These are phyloP conservation scores for Aeoliscus strigatus DNA, from an alignment of 2,797 vertebrate genomes.

Conservation along the genomic window DNA sequence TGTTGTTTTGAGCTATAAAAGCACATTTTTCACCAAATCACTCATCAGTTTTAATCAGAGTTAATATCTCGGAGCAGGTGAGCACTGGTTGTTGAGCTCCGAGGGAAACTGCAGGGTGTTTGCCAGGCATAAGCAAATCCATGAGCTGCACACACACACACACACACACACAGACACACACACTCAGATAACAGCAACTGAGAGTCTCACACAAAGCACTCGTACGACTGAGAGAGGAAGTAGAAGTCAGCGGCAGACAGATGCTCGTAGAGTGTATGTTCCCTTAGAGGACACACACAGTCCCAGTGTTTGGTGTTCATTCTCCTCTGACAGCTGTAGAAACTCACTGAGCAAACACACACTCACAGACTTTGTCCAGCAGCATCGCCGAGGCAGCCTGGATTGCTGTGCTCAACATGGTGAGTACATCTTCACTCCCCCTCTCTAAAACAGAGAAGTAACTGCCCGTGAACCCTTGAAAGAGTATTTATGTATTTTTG, in stretches of 20 bases:
- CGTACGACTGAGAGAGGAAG: conserved; percentile 55
- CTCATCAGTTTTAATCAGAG: no score
- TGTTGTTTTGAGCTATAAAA: no score
- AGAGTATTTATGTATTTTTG: no score
- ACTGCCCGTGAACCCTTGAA: no score
- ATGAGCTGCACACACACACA: conserved; percentile 61
- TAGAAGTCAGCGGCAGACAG: conserved; percentile 37
- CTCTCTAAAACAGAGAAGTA: no score
- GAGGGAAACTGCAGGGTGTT: conserved; percentile 50
- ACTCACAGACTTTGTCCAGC: conserved; percentile 3
- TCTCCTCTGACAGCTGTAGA: conserved; percentile 26
- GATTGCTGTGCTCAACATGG: conserved; percentile 41
- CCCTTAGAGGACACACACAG: background rate
- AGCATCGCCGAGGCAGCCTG: conserved; percentile 1
- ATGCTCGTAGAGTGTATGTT: conserved; percentile 13
- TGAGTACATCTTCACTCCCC: conserved; percentile 37
- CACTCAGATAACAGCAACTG: conserved; percentile 39
- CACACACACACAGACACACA: no score
- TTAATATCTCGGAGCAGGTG: conserved; percentile 2
- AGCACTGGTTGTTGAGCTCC: conserved; percentile 9
- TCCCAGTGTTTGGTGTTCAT: conserved; percentile 14
- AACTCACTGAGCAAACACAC: conserved; percentile 42
- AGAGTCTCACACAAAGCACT: conserved; percentile 27
- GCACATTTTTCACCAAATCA: no score
- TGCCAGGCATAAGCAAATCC: conserved; percentile 69